Percentiles rank a stretch among this genome's conserved stretches.
phyloP scores from a whole-genome alignment of 2,888 invertebrate genomes.

The Apantesis nais region DNA sequence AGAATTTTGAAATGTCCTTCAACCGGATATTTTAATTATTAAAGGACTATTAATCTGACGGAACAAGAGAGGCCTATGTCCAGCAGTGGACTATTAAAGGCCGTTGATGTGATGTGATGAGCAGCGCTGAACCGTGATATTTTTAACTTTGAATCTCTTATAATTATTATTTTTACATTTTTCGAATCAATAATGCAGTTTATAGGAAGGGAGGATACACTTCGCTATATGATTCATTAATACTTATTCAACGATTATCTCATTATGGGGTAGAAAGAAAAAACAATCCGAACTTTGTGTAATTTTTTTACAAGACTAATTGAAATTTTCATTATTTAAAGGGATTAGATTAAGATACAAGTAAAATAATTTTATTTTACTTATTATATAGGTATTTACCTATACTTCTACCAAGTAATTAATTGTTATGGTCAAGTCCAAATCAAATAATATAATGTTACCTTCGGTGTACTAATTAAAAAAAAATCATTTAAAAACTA shows the following conservation, averaged over 20 bases:
- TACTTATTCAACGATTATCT: background rate
- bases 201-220: background rate
- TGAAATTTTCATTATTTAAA: background rate
- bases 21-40: too few relatives aligned
- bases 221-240: background rate
- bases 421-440: conserved; percentile 4
- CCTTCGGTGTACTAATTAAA: background rate
- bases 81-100: too few relatives aligned
- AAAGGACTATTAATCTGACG: too few relatives aligned
- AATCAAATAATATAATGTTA: background rate
- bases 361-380: too few relatives aligned
- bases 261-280: background rate
- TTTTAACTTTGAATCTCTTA: too few relatives aligned
- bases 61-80: too few relatives aligned
- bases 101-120: too few relatives aligned
- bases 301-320: background rate
- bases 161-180: too few relatives aligned
- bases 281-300: background rate
- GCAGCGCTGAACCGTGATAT: too few relatives aligned
- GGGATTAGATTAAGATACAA: background rate
- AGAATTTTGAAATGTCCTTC: too few relatives aligned
- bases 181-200: too few relatives aligned
- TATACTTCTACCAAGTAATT: background rate
- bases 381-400: background rate
- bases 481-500: conserved; percentile 25